Evolutionary conservation across 2,113 vertebrate species (phyloP).

Genomic region (Brienomyrus brachyistius): DNA sequence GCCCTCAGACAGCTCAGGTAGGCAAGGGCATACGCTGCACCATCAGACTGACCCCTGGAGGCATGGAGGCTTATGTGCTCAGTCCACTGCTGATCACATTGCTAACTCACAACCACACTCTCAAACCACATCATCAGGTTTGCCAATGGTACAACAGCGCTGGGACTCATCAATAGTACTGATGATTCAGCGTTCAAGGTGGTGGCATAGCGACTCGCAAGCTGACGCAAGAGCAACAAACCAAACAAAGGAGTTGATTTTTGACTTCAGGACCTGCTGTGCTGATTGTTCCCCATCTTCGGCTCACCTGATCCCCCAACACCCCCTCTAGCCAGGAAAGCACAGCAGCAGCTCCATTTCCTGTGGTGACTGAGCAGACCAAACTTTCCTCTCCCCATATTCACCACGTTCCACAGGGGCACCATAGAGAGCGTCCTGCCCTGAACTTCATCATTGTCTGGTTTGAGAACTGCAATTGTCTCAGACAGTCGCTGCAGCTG

Average conservation of each 20-base stretch:
- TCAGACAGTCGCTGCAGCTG: not conserved
- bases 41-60: not conserved
- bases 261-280: not conserved
- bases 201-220: not conserved
- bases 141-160: not conserved
- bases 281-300: not conserved
- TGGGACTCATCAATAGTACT: not conserved
- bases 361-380: not conserved
- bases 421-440: not conserved
- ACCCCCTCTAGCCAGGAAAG: not conserved
- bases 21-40: not conserved
- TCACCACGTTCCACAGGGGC: not conserved
- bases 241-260: not conserved
- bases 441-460: not conserved
- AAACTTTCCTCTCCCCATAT: not conserved
- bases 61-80: not conserved
- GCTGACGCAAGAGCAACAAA: not conserved
- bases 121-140: not conserved
- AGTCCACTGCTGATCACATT: not conserved
- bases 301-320: not conserved
- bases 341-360: not conserved
- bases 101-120: not conserved
- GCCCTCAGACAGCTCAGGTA: not conserved
- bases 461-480: not conserved
- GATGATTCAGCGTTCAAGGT: not conserved